Evolutionary conservation across 1,140 invertebrate species (phyloP), one percentile per base, ranked within the genome.

Genomic region (Dreissena rostriformis): DNA sequence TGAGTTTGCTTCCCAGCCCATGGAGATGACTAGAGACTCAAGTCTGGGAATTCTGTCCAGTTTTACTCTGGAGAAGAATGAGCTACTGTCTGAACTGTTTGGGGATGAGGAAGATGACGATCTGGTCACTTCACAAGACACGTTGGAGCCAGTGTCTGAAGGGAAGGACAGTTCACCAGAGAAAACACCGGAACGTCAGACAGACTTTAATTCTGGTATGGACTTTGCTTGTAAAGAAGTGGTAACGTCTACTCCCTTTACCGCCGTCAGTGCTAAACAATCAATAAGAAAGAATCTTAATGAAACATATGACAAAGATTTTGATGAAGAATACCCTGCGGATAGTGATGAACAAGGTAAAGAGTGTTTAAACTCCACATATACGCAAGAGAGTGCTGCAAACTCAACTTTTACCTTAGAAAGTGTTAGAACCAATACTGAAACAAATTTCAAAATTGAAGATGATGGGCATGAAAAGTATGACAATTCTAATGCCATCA

Each of bases 11-110:
- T 19, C 81, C 53, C n/a, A 75, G 39, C 72, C 72, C 28, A 76
- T 83, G 61, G 63, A 83, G 39, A 76, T 83, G 17, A 83, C 39
- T 71, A 29, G 66, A 24, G 81, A 83, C 26, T 67, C 81, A 11
- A 83, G 81, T 70, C 73, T 83, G 22, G 81, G 81, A 49, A 53
- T 83, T 11, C 39, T 83, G 39, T 83, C 81, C 39, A 83, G 81
- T 70, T 75, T 83, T 57, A 29, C 73, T 26, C 29, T 83, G n/a
- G 81, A 83, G 19, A 83, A 83, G 22, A 83, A 68, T 39, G 73
- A 70, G 49, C 39, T 75, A 61, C n/a, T 83, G 11, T 55, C 51
- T 70, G 81, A 83, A 52, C 17, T 83, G 22, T 68, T 75, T 68
- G 81, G 55, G 17, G 61, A 83, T 75, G 79, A 82, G 19, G 71